phyloP scores from a whole-genome alignment of 2,888 invertebrate species.

The Cheilosia variabilis region DNA sequence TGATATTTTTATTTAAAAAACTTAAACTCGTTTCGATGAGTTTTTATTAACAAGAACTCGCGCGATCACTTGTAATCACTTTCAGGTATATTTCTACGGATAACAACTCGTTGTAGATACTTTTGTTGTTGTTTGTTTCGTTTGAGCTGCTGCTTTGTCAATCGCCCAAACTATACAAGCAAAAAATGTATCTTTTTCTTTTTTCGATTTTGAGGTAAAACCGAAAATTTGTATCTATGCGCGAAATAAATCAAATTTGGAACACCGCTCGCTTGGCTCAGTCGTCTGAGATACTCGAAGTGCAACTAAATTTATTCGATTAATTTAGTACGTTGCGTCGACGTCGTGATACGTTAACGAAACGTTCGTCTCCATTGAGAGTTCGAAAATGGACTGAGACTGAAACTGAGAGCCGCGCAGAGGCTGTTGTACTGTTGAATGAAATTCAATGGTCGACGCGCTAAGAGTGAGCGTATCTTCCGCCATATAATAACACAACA shows the following conservation, averaged over 20 bases:
- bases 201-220: slow-evolving; percentile 27
- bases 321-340: slow-evolving; percentile 62
- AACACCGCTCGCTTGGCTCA: slow-evolving; percentile 66
- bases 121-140: slow-evolving; percentile 10
- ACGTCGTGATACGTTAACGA: slow-evolving; percentile 67
- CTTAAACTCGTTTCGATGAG: slow-evolving; percentile 29
- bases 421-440: slow-evolving; percentile 52
- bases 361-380: slow-evolving; percentile 75
- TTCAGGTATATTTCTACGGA: not conserved
- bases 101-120: slow-evolving; percentile 34
- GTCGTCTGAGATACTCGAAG: slow-evolving; percentile 73
- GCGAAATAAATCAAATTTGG: slow-evolving; percentile 30
- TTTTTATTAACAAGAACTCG: slow-evolving; percentile 15
- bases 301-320: slow-evolving; percentile 71
- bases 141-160: not conserved
- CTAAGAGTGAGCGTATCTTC: slow-evolving; percentile 52
- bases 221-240: slow-evolving; percentile 58
- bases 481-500: slow-evolving; percentile 15
- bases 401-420: slow-evolving; percentile 16
- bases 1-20: slow-evolving; percentile 20
- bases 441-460: slow-evolving; percentile 38
- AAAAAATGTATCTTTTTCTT: slow-evolving; percentile 12
- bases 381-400: slow-evolving; percentile 71
- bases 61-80: slow-evolving; percentile 18
- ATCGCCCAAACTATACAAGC: slow-evolving; percentile 50